A percentile compares a stretch with the other conserved stretches of the same genome.
These are phyloP conservation scores for Macrophya annulata DNA, from an alignment of 2,888 invertebrate species.

Conservation along the genomic window DNA sequence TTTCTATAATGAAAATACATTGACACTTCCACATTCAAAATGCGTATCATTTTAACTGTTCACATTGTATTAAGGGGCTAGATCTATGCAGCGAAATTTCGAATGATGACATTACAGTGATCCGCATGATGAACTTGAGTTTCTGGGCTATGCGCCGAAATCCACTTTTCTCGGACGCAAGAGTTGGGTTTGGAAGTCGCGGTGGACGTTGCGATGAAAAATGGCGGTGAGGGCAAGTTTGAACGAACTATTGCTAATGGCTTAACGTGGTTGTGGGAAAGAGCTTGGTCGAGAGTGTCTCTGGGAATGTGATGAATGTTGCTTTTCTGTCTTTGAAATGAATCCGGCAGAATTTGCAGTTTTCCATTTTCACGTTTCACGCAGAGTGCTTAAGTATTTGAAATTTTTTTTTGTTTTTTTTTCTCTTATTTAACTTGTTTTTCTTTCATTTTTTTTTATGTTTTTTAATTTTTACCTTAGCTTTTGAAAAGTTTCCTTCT, in stretches of 20 bases:
- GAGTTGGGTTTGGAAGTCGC: conserved; percentile 18
- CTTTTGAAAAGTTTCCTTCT: conserved; percentile 10
- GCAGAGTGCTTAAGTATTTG: conserved; percentile 4
- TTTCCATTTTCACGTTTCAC: conserved; percentile 5
- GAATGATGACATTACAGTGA: background rate
- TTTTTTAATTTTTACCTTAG: background rate
- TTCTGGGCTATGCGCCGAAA: background rate
- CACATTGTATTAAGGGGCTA: background rate
- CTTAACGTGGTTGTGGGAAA: conserved; percentile 45
- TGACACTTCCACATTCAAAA: background rate
- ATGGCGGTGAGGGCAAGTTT: conserved; percentile 56
- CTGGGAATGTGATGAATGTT: conserved; percentile 34
- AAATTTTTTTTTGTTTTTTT: background rate
- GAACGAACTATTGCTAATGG: conserved; percentile 54
- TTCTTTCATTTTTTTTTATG: background rate
- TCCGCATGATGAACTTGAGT: background rate
- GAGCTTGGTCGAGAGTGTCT: conserved; percentile 37
- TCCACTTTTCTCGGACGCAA: conserved; percentile 17
- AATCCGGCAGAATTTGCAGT: conserved; percentile 9
- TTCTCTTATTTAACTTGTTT: too few relatives aligned
- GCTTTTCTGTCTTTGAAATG: conserved; percentile 29
- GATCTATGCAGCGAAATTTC: background rate
- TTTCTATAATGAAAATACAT: background rate
- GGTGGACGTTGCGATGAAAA: conserved; percentile 43
- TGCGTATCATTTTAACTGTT: background rate